Evolutionary conservation across 2,797 vertebrate genomes (phyloP).

Genomic region (Merluccius polli): DNA sequence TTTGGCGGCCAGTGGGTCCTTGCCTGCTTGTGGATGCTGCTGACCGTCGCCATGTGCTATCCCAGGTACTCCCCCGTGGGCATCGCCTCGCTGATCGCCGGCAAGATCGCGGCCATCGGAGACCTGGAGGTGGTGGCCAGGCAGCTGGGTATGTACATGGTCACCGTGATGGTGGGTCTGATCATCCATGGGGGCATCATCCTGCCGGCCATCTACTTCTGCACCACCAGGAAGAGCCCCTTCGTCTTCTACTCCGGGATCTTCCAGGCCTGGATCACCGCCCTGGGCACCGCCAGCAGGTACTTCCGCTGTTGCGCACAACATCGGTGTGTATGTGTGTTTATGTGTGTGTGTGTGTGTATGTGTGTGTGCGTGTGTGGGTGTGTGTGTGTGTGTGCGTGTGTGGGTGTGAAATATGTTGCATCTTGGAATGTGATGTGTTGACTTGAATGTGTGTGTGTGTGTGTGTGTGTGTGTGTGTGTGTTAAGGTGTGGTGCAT

Average conservation of each 20-base stretch:
- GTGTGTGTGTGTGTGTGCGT: not conserved
- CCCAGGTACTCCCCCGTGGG: constrained; percentile 82
- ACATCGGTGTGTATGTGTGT: constrained; percentile 19
- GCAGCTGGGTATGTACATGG: constrained; percentile 86
- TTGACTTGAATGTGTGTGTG: constrained; percentile 6
- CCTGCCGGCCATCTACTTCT: constrained; percentile 79
- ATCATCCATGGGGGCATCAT: constrained; percentile 80
- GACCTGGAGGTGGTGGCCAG: constrained; percentile 77
- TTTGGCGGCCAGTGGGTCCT: no score
- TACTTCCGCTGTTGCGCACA: constrained; percentile 36
- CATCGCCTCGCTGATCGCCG: constrained; percentile 81
- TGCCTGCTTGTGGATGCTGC: not conserved
- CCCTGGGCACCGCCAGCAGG: constrained; percentile 84
- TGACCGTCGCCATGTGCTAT: not conserved
- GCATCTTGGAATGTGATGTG: not conserved
- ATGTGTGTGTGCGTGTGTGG: not conserved
- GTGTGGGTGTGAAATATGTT: constrained; percentile 1
- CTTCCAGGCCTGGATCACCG: constrained; percentile 87
- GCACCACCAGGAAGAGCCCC: constrained; percentile 77
- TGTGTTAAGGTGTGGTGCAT: not conserved
- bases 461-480: constrained; percentile 10
- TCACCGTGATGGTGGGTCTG: constrained; percentile 80
- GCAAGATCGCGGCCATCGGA: constrained; percentile 80
- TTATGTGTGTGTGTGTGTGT: constrained; percentile 11
- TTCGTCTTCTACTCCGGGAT: constrained; percentile 78